Percentiles rank a stretch among this genome's conserved stretches.
These are phyloP conservation scores for Smittia aterrima DNA, from an alignment of 2,888 invertebrate genomes.

Conservation along the genomic window DNA sequence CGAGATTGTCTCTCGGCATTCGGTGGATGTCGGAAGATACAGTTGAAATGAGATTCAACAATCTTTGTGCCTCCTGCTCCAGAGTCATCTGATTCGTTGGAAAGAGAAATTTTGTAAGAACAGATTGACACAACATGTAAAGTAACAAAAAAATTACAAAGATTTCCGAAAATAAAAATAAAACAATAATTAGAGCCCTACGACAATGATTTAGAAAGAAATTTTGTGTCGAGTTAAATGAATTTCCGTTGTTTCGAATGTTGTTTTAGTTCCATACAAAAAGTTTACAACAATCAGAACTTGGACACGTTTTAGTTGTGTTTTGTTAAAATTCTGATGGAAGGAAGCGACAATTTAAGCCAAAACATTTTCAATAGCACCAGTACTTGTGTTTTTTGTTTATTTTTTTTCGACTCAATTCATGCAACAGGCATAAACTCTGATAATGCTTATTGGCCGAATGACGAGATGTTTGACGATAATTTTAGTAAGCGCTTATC, in stretches of 20 bases:
- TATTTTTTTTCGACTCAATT: background rate
- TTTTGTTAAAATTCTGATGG: background rate
- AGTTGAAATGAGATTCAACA: constrained; percentile 13
- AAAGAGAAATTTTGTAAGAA: background rate
- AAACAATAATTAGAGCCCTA: constrained; percentile 20
- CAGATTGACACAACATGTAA: background rate
- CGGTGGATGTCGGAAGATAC: constrained; percentile 32
- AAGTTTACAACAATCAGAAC: background rate
- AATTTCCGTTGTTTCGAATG: background rate
- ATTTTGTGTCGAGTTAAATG: background rate
- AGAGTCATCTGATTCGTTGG: constrained; percentile 14
- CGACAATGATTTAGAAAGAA: constrained; percentile 21
- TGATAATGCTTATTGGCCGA: background rate
- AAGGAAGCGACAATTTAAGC: background rate
- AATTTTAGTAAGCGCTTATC: background rate
- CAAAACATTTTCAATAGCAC: background rate
- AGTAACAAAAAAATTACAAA: background rate
- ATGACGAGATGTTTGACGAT: background rate
- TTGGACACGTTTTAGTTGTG: background rate
- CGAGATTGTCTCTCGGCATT: constrained; percentile 37
- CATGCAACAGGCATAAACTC: background rate
- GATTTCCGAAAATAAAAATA: background rate
- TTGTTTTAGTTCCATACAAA: background rate
- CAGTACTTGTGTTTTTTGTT: too few relatives aligned
- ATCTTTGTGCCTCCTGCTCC: constrained; percentile 25